These are phyloP conservation scores for Notarius quadriscutis DNA, from an alignment of 2,113 vertebrate species.

Conservation along the genomic window DNA sequence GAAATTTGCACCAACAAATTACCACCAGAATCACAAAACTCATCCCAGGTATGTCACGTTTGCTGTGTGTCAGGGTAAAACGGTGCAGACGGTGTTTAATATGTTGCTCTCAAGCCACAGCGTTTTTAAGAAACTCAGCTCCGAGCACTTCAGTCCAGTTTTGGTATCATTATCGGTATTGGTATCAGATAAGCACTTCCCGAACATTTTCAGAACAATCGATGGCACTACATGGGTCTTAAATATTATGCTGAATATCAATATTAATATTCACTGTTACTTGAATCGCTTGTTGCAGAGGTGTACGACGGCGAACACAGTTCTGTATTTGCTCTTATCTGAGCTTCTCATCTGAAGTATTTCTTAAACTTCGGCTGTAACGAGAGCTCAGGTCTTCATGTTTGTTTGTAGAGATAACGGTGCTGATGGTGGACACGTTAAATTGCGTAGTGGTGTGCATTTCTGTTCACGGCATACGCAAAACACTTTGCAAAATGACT, in stretches of 20 bases:
- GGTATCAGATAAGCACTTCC: not conserved
- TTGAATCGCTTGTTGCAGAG: conserved; percentile 38
- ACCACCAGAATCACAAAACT: not conserved
- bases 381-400: conserved; percentile 4
- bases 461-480: conserved; percentile 22
- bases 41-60: not conserved
- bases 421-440: conserved; percentile 30
- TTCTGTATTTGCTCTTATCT: not conserved
- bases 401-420: conserved; percentile 12
- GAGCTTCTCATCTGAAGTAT: conserved; percentile 23
- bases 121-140: not conserved
- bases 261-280: conserved; percentile 38
- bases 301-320: not conserved
- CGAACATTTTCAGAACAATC: conserved; percentile 22
- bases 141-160: not conserved
- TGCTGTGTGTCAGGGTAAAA: not conserved
- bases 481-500: conserved; percentile 37
- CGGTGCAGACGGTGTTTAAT: not conserved
- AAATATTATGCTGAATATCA: conserved; percentile 22
- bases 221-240: conserved; percentile 19
- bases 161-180: too few species aligned
- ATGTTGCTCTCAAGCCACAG: not conserved
- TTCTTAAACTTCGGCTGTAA: not conserved
- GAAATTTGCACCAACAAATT: not conserved
- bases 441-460: conserved; percentile 15